Evolutionary conservation across 2,113 vertebrate species (phyloP), one percentile per base, ranked within the genome.

Genomic region (Panthera leo): DNA sequence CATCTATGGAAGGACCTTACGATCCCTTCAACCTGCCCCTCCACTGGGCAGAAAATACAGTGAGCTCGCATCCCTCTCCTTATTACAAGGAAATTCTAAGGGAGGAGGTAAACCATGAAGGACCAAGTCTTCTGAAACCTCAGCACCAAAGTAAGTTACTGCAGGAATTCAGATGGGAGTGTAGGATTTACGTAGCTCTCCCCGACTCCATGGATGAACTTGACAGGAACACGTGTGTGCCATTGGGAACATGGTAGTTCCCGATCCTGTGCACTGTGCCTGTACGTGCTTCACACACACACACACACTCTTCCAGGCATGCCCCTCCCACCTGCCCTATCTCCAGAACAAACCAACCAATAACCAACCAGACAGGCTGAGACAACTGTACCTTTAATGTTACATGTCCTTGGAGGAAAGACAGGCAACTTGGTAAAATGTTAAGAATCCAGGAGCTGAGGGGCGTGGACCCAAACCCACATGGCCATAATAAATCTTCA

Each of bases 251-350:
- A 23, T 2, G 19, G 58, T 7, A 53, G 76, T 21, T 53, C 76
- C 48, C 9, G 5, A 4, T n/a, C 76, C 34, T 5, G 9, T 31
- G 5, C 29, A 53, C 8, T 53, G 76, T 19, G 45, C 42, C 55
- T 18, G 0, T 19, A 7, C 3, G 1, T 19, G 58, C 36, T 84
- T 42, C 14, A 39, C 5, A 2, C 73, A 29, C 63, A 29, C 18
- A n/a, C 4, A 3, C 3, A 2, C 36, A 4, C 3, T 4, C 39
- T 21, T 45, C 29, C 29, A 34, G 83, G 21, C 10, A 45, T 0
- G 18, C 36, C 58, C 82, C 58, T 85, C 82, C 58, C 42, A 21
- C 15, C n/a, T 25, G 25, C 34, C 79, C 34, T 5, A 11, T 36
- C 80, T 39, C 58, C 36, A 19, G 58, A 34, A 85, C 58, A 29